Evolutionary conservation across 2,113 vertebrate genomes (phyloP), one percentile per base, ranked within the genome.

Genomic region (Colossoma macropomum): DNA sequence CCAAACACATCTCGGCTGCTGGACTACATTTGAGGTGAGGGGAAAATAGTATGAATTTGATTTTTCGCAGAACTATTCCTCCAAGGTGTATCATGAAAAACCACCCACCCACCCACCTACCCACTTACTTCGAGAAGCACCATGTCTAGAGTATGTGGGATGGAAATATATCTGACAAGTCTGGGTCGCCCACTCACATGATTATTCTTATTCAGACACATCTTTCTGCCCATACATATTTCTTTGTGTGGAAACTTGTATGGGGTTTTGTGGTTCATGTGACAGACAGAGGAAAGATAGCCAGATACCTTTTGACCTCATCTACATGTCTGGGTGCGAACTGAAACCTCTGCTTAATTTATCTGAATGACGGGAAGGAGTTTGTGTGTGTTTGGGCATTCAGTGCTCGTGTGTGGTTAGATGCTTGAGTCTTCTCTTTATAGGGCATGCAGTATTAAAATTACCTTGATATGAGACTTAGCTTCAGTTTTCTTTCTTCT

Each of bases 231-330:
- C 79, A 70, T 71, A 32, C n/a, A 27, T 70, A 81, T 79, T 79
- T 79, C 62, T 80, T 78, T 63, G 30, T 52, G 62, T 91, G 92
- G 92, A 94, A 93, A 92, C 87, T 84, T 86, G 74, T 34, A 48
- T 76, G 59, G 81, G 86, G 84, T 73, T 84, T 87, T 94, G 92
- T 89, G 93, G 93, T 92, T 88, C 73, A 75, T 83, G 91, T 90
- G 91, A 86, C 84, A 93, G 92, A 92, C 91, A 86, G 25, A 66
- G 74, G 52, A 71, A 81, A 48, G 79, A 68, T 70, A 81, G 60
- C 73, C 60, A 71, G 83, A 78, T 59, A 81, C 52, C 77, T 79
- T 73, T 62, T 75, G 70, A 80, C 69, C 86, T 89, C 86, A 59
- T 81, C 56, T 82, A 72, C 21, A 45, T 77, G 80, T 85, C 79